Base-by-base conservation (phyloP, 2,888 invertebrate genomes). In the Agriotes lineatus region DNA sequence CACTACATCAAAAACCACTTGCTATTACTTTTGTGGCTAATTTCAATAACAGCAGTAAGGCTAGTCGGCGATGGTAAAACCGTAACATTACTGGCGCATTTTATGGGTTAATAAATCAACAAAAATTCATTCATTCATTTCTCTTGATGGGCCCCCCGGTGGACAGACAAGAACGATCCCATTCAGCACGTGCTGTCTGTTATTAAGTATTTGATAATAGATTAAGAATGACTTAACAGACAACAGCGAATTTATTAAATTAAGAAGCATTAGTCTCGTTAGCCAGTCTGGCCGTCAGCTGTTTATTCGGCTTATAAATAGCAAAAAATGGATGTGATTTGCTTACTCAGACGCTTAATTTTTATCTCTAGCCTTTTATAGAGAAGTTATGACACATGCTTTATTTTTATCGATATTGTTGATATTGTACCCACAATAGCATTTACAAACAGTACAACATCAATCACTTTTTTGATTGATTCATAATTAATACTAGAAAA, bases 151-250 rank as follows among this genome's bases (percentile, higher is more conserved):
- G 20, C n/a, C 20, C 45, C 19, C 45, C 16, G 20, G n/a, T 54
- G 12, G 37, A 7, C 33, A 54, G 35, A 54, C 33, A 54, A 54
- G 35, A 20, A 20, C 48, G 33, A 48, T 44, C 48, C 12, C 59
- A 60, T 60, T 60, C 35, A 60, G 25, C 45, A 30, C 42, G 20
- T 57, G 22, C 48, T 18, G 48, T 30, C 44, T 60, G 48, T 60
- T 45, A 45, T 48, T 60, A 60, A 45, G 35, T 60, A 35, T 60
- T 60, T 60, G 45, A 48, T 60, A 45, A 60, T 42, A 7, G 30
- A 60, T 18, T 45, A 12, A 48, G 48, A 48, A 48, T 48, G 48
- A 48, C 22, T 48, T 48, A 48, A 48, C 48, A 22, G 48, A 48
- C 4, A n/a, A 12, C 7, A 12, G 20, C 5, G 10, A 48, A 19